Base-by-base conservation (phyloP, 1,140 invertebrate genomes). In the Papilio machaon region DNA sequence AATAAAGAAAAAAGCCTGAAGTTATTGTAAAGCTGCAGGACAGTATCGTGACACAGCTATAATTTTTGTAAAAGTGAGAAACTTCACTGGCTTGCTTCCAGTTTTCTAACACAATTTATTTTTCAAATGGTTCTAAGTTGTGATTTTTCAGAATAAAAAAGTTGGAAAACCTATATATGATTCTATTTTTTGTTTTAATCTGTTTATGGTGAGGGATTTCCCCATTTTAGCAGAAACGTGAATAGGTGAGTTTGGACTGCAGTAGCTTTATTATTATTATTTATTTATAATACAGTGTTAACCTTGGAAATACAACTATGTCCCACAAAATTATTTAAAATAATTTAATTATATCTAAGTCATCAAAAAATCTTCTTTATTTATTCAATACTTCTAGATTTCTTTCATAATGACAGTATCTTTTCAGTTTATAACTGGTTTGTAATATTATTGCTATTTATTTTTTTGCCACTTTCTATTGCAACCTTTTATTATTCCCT, bases 61-160 rank as follows among this genome's bases (percentile, higher is more conserved):
- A 35, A 70, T 70, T 70, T 70, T 70, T 70, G 30, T 35, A 70
- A 70, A 70, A 70, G 64, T 70, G 64, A 70, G 64, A 70, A 70
- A 70, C 64, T 70, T 70, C 64, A 70, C 64, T 70, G 64, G 64
- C 64, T 38, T 35, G 64, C 11, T 70, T 70, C 64, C 64, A 70
- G 64, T 70, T 70, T 70, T 70, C 64, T 70, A 70, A 70, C 64
- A 70, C 64, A 13, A 70, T 70, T 70, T 70, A 70, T 70, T 70
- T 70, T 15, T 70, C 64, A 15, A 70, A 70, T 38, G 30, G 64
- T 70, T 15, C 64, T 70, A 70, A 70, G 64, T 70, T 70, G 38
- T 35, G 11, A 35, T 35, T 70, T 70, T 70, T 13, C 0, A 13
- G 23, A 30, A 23, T 11, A 35, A 70, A 67, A 70, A 70, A 70